Conservation (phyloP, 2,888 invertebrate genomes). For the Chrysina gloriosa region DNA sequence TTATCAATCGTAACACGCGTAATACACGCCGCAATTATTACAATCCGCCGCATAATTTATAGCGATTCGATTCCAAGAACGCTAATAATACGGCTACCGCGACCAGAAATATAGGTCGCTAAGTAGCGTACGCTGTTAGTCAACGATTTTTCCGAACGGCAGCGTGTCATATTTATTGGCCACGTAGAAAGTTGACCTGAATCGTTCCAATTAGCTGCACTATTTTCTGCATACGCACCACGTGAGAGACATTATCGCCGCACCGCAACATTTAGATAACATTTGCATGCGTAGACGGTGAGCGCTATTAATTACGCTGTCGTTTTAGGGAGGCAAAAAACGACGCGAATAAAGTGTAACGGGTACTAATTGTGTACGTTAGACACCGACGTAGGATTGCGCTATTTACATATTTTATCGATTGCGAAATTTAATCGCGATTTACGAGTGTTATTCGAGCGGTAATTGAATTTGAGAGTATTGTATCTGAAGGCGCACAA, state of each 20-base stretch:
- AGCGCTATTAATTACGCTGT: conserved; percentile 4
- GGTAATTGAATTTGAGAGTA: no score
- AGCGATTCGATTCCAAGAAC: background rate
- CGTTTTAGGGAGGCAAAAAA: background rate
- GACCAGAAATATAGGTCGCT: background rate
- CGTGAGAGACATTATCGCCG: background rate
- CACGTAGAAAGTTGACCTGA: conserved; percentile 29
- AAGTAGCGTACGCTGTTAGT: background rate
- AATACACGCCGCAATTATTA: no score
- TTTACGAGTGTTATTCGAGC: no score
- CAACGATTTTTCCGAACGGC: background rate
- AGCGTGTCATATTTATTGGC: conserved; percentile 23
- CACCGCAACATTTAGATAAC: conserved; percentile 23
- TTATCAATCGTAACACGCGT: no score
- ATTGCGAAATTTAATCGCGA: no score
- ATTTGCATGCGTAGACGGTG: conserved; percentile 26
- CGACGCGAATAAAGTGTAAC: no score
- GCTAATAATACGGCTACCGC: no score
- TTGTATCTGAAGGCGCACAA: no score
- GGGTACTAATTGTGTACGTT: no score
- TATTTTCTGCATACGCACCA: conserved; percentile 29
- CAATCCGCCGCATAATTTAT: no score
- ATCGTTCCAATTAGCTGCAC: conserved; percentile 24
- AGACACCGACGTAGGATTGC: no score
- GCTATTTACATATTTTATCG: no score